Evolutionary conservation across 2,888 invertebrate genomes (phyloP), one percentile per base, ranked within the genome.

Genomic region (Balanococcus diminutus): DNA sequence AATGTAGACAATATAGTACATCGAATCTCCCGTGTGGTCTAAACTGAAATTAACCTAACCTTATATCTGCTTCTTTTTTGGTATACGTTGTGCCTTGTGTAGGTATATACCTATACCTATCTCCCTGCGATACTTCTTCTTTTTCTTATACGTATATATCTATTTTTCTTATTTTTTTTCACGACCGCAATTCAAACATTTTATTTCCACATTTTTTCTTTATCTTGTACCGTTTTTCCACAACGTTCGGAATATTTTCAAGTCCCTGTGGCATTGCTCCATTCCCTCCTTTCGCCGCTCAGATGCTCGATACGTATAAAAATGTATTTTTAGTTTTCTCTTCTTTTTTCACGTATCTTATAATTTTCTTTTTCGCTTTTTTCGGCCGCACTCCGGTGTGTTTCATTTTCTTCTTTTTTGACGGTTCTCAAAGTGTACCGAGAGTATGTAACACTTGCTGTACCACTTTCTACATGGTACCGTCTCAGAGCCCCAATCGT

Each of bases 11-110:
- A 67, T 67, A 67, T 67, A 67, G 61, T 25, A 67, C 28, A 67
- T 67, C 61, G 22, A 3, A 67, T 22, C 61, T 67, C 61, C 61
- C 61, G 28, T 67, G 61, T 67, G 61, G 61, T 67, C 61, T 67
- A 67, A 67, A 67, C 61, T 67, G 28, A 67, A 67, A 67, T 67
- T 67, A 67, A 67, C 61, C 61, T 67, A 67, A 28, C 61, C 61
- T 67, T 28, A 28, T 67, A 22, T 67, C 61, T 28, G 61, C n/a
- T n/a, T n/a, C n/a, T n/a, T n/a, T 28, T 67, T 67, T 11, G 61
- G 25, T 67, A 11, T 42, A 42, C 51, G 51, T 19, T 51, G n/a
- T 51, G 19, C 51, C 51, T 51, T 19, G 51, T 19, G 3, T 5
- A n/a, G 19, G 1, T 51, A 36, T 4, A 8, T 36, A 36, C 36